These are phyloP conservation scores for Deilephila elpenor DNA, from an alignment of 2,888 invertebrate genomes.

Conservation along the genomic window DNA sequence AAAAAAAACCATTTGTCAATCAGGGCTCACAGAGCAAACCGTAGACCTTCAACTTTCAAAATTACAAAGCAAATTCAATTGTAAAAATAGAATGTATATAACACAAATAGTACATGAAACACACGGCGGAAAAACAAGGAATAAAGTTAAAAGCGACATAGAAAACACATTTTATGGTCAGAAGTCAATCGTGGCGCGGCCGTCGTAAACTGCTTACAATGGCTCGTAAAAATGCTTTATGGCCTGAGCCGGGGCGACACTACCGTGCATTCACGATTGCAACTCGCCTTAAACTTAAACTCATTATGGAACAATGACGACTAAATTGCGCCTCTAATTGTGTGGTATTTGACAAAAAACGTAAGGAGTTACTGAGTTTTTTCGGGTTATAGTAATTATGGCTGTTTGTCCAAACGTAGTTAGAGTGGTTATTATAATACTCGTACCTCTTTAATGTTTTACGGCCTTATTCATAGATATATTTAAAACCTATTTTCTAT, in stretches of 20 bases:
- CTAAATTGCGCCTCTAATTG: conserved; percentile 13
- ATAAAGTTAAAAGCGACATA: conserved; percentile 61
- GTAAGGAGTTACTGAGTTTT: not conserved
- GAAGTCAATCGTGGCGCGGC: conserved; percentile 72
- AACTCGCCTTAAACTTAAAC: conserved; percentile 20
- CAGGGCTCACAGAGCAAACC: not conserved
- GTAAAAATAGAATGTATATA: conserved; percentile 10
- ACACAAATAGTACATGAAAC: conserved; percentile 17
- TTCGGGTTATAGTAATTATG: not conserved
- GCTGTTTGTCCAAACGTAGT: no score
- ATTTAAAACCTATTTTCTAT: no score
- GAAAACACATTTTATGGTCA: conserved; percentile 75
- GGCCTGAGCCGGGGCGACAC: conserved; percentile 42
- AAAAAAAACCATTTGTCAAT: no score
- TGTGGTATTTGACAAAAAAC: not conserved
- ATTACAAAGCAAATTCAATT: not conserved
- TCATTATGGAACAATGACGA: conserved; percentile 19
- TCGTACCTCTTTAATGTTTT: no score
- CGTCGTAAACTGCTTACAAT: conserved; percentile 74
- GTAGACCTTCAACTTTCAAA: not conserved
- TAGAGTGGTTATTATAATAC: no score
- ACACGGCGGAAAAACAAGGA: conserved; percentile 46
- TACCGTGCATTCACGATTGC: conserved; percentile 28
- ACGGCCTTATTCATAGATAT: no score
- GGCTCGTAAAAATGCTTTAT: conserved; percentile 76